These are phyloP conservation scores for Ophiothrix spiculata DNA, from an alignment of 35 echinoderm and acorn worm species.

Conservation along the genomic window DNA sequence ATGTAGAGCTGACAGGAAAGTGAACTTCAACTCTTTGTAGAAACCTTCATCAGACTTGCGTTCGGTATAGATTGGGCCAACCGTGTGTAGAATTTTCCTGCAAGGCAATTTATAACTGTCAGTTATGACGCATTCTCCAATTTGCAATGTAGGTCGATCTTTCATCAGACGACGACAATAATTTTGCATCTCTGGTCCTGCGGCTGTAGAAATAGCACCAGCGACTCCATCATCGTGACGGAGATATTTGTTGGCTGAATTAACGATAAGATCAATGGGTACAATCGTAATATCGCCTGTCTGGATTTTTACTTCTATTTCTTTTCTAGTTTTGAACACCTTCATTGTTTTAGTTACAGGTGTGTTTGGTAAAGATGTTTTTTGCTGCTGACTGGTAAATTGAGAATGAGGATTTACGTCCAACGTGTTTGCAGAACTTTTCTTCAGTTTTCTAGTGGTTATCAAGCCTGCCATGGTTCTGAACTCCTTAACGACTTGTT, in stretches of 20 bases:
- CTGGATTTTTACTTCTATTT: not conserved
- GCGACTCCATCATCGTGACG: conserved; percentile 41
- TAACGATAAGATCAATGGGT: conserved; percentile 39
- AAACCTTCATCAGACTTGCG: conserved; percentile 20
- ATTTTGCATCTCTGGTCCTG: not conserved
- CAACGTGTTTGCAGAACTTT: not conserved
- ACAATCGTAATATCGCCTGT: conserved; percentile 36
- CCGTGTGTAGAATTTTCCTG: conserved; percentile 41
- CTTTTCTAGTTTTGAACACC: not conserved
- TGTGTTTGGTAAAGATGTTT: not conserved
- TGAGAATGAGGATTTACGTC: not conserved
- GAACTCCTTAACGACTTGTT: not conserved
- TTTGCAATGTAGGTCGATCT: not conserved
- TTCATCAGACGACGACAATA: conserved; percentile 23
- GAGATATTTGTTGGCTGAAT: conserved; percentile 34
- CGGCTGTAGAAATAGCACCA: conserved; percentile 20
- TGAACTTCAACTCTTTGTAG: conserved; percentile 23
- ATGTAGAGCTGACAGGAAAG: conserved; percentile 20
- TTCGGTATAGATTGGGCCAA: conserved; percentile 37
- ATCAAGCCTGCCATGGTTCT: not conserved
- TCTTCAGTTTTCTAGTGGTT: not conserved
- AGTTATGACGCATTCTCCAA: conserved; percentile 29
- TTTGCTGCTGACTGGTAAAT: no score
- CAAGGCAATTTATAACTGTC: conserved; percentile 22
- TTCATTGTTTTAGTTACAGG: not conserved